Evolutionary conservation across 1,140 invertebrate species (phyloP).

Genomic region (Armadillidium nasatum): DNA sequence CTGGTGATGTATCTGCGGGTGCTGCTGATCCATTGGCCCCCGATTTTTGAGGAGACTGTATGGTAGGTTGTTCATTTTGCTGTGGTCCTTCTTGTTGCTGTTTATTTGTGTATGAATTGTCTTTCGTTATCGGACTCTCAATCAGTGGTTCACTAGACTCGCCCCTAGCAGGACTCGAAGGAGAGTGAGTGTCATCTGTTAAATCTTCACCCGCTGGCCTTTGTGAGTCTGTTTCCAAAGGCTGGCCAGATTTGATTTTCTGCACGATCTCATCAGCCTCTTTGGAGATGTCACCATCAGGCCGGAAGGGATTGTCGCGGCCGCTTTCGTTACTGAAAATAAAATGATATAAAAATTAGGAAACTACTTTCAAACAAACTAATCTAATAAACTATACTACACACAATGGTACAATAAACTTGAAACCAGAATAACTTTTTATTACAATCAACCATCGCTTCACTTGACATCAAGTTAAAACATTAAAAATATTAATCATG

Average conservation of each 20-base stretch:
- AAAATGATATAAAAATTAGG: constrained; percentile 45
- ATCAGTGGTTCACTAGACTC: constrained; percentile 12
- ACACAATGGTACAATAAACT: too few relatives aligned
- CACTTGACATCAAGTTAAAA: too few relatives aligned
- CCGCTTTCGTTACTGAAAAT: constrained; percentile 82
- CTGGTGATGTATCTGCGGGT: constrained; percentile 46
- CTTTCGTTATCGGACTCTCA: constrained; percentile 24
- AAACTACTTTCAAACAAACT: too few relatives aligned
- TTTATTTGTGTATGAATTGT: constrained; percentile 23
- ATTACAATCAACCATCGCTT: too few relatives aligned
- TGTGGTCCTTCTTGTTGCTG: neutral
- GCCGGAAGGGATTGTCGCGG: constrained; percentile 95
- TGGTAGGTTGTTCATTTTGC: neutral
- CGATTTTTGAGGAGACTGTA: constrained; percentile 43
- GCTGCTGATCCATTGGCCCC: constrained; percentile 48
- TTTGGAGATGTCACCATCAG: constrained; percentile 85
- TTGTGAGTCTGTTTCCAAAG: constrained; percentile 56
- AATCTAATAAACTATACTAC: too few relatives aligned
- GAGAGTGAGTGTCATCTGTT: constrained; percentile 9
- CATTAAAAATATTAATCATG: too few relatives aligned
- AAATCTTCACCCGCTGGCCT: constrained; percentile 18
- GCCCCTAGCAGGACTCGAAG: neutral
- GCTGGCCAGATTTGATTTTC: constrained; percentile 82
- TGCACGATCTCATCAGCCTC: constrained; percentile 95
- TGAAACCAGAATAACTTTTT: too few relatives aligned